Conservation (phyloP, 1,140 invertebrate species). For the Apis florea region DNA sequence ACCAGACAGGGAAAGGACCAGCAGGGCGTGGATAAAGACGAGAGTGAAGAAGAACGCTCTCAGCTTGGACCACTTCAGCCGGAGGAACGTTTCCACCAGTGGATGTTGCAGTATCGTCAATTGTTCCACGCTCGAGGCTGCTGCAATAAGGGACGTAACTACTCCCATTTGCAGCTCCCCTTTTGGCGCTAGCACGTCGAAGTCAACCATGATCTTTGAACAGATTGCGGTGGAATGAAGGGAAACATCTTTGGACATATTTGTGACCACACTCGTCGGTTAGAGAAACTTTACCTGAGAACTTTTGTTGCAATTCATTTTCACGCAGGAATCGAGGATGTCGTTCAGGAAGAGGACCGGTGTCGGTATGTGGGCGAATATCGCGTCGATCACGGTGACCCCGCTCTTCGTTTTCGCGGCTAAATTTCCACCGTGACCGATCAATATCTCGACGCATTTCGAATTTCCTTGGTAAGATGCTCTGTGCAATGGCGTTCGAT, state of each 20-base stretch:
- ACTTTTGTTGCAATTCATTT: conserved; percentile 34
- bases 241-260: neutral
- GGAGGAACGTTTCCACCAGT: conserved; percentile 78
- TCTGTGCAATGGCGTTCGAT: conserved; percentile 49
- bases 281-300: conserved; percentile 29
- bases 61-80: conserved; percentile 79
- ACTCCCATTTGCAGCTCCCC: conserved; percentile 70
- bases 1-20: conserved; percentile 56
- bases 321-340: conserved; percentile 44
- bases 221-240: neutral
- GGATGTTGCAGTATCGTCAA: conserved; percentile 77
- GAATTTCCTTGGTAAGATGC: conserved; percentile 46
- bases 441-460: conserved; percentile 31
- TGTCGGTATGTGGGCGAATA: conserved; percentile 43
- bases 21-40: conserved; percentile 73
- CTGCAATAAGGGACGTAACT: conserved; percentile 65
- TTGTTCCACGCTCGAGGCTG: conserved; percentile 53
- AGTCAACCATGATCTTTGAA: conserved; percentile 66
- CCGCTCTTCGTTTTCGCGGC: conserved; percentile 36
- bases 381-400: conserved; percentile 37
- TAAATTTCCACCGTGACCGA: conserved; percentile 42
- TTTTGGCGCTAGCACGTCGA: conserved; percentile 63
- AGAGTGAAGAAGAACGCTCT: conserved; percentile 76
- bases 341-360: conserved; percentile 42
- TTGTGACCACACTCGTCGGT: neutral